These are phyloP conservation scores for Bilobella aurantiaca DNA, from an alignment of 1,140 invertebrate genomes.

Conservation along the genomic window DNA sequence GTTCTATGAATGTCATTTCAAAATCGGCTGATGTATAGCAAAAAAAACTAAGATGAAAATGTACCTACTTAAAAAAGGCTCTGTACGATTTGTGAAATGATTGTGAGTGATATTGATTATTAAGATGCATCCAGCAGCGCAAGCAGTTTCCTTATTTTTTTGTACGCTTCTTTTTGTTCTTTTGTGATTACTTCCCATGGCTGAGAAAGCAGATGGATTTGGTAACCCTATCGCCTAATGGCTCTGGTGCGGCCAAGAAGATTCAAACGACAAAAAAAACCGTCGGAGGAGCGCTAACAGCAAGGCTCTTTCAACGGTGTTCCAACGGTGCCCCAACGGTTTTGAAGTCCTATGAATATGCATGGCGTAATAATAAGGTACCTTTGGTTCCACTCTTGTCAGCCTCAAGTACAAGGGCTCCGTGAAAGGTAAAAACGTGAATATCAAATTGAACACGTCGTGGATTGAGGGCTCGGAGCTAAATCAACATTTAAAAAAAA, in stretches of 20 bases:
- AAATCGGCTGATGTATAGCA: too few relatives aligned
- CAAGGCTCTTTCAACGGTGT: too few relatives aligned
- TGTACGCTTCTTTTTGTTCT: neutral
- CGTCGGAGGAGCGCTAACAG: too few relatives aligned
- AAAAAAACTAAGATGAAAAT: too few relatives aligned
- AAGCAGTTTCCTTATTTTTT: neutral
- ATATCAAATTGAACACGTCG: conserved; percentile 2
- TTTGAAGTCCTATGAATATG: neutral
- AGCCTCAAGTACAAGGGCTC: too few relatives aligned
- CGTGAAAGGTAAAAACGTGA: neutral
- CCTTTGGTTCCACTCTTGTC: neutral
- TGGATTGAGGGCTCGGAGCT: neutral
- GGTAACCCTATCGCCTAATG: neutral
- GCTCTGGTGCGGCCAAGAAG: neutral
- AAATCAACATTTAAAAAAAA: neutral
- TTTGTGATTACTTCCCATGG: neutral
- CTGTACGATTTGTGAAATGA: too few relatives aligned
- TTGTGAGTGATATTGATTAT: neutral
- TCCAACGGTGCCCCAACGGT: neutral
- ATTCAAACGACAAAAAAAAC: neutral
- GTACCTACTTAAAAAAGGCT: too few relatives aligned
- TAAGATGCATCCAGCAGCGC: neutral
- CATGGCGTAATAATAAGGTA: neutral
- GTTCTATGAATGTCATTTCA: neutral
- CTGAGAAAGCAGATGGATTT: conserved; percentile 1